Evolutionary conservation across 2,888 invertebrate genomes (phyloP), one percentile per base, ranked within the genome.

Genomic region (Arenicola marina): DNA sequence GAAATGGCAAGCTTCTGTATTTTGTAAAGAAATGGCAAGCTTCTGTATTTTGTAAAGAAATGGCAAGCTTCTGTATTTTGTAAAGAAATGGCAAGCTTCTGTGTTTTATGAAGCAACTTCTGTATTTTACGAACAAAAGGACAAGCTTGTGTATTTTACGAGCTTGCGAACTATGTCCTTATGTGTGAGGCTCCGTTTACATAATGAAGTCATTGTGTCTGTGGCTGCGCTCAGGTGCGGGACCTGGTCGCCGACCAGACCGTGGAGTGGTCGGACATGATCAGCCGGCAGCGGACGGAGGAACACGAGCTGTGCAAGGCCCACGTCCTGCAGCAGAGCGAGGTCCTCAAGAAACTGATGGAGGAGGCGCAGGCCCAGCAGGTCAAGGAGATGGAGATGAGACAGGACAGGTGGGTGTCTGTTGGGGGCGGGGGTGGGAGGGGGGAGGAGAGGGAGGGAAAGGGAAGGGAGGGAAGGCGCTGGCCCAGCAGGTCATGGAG

Each of bases 201-300:
- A 11, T 56, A 18, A 55, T n/a, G 15, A 55, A 55, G n/a, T n/a
- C n/a, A n/a, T n/a, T 44, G 29, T 44, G 38, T 24, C 21, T 44
- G 21, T 56, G 56, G 3, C 15, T 44, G n/a, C 2, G 15, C 4
- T 61, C 74, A 79, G 79, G 82, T 87, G 46, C 81, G 83, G 43
- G 83, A 84, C 38, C 87, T 96, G 58, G 95, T 99, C 32, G 88
- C 89, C 44, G 95, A 95, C 71, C 98, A 99, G 85, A 95, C 96
- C 4, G 86, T 89, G 18, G 94, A 97, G 75, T 99, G 98, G 97
- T 92, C 93, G 63, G 92, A 92, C 76, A 89, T 97, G 87, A 90
- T 92, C 74, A 89, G 91, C 66, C 87, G 89, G 45, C 95, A 89
- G 72, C 90, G 94, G 67, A 76, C 78, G 21, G 91, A 95, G 79